phyloP scores from a whole-genome alignment of 1,140 invertebrate genomes.

The Trigoniulus corallinus region DNA sequence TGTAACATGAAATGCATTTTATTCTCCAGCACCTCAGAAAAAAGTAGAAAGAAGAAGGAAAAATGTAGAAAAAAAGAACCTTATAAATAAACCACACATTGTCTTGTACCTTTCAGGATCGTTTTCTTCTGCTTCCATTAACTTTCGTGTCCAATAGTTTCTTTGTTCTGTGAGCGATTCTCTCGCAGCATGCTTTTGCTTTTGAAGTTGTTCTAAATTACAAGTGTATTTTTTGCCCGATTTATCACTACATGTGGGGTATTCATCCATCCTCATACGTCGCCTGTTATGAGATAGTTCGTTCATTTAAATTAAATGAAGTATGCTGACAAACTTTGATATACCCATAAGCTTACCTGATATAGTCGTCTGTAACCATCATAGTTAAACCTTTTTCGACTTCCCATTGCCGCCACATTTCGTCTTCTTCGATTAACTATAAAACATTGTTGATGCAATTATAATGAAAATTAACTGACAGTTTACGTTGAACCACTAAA shows the following conservation, averaged over 20 bases:
- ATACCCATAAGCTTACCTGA: slow-evolving; percentile 6
- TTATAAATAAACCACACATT: not conserved
- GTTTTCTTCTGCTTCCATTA: slow-evolving; percentile 15
- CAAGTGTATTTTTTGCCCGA: not conserved
- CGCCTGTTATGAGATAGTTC: too few species aligned
- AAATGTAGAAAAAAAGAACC: slow-evolving; percentile 1
- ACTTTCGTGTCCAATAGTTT: slow-evolving; percentile 15
- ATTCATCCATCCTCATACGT: slow-evolving; percentile 8
- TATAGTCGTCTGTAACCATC: slow-evolving; percentile 16
- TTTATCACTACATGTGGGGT: slow-evolving; percentile 1
- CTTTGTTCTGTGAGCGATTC: not conserved
- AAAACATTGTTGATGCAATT: not conserved
- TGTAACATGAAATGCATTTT: not conserved
- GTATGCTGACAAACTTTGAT: not conserved
- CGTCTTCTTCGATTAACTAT: slow-evolving; percentile 24
- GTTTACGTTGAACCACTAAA: not conserved
- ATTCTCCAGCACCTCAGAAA: too few species aligned
- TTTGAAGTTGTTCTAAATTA: not conserved
- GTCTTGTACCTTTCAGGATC: slow-evolving; percentile 15
- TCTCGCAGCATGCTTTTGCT: slow-evolving; percentile 3
- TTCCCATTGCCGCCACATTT: slow-evolving; percentile 24
- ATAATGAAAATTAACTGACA: not conserved
- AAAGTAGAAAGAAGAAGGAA: too few species aligned
- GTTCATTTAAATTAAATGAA: too few species aligned
- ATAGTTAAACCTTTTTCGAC: slow-evolving; percentile 13